Percentiles rank a stretch among this genome's conserved stretches.
phyloP scores from a whole-genome alignment of 1,140 invertebrate species.

The Bombus huntii region DNA sequence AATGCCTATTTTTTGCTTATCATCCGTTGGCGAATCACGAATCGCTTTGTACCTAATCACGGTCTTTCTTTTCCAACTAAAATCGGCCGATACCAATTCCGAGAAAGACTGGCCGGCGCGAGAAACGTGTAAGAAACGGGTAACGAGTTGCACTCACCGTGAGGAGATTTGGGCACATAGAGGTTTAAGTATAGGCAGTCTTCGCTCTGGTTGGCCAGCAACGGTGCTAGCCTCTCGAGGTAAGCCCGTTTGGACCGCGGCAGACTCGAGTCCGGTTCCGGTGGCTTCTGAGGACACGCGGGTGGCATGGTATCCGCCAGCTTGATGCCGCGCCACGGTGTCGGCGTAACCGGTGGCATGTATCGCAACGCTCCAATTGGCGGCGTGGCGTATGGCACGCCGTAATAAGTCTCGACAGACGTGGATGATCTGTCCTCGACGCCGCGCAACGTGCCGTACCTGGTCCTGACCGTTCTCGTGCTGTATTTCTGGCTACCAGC shows the following conservation, averaged over 20 bases:
- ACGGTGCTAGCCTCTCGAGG: conserved; percentile 90
- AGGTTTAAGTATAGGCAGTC: conserved; percentile 99
- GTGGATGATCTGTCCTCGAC: conserved; percentile 90
- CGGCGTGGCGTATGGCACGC: conserved; percentile 95
- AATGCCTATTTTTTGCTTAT: too few species aligned
- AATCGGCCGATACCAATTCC: fast-evolving
- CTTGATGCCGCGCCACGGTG: conserved; percentile 92
- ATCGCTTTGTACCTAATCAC: too few species aligned
- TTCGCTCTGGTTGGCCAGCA: conserved; percentile 95
- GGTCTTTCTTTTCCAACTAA: not conserved
- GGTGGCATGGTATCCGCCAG: conserved; percentile 91
- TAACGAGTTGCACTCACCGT: conserved; percentile 84
- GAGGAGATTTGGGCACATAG: conserved; percentile 90
- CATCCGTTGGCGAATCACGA: too few species aligned
- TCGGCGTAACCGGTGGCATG: conserved; percentile 96
- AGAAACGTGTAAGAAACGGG: fast-evolving
- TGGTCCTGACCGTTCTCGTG: conserved; percentile 91
- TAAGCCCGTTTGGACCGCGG: conserved; percentile 91
- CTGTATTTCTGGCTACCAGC: conserved; percentile 88
- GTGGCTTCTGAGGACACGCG: conserved; percentile 94
- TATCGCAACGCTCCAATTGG: conserved; percentile 91
- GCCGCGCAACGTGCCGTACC: conserved; percentile 93
- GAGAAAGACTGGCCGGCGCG: not conserved
- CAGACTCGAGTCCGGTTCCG: conserved; percentile 88
- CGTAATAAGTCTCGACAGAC: conserved; percentile 96